Conservation (phyloP, 2,113 vertebrate genomes). For the Phalacrocorax carbo region DNA sequence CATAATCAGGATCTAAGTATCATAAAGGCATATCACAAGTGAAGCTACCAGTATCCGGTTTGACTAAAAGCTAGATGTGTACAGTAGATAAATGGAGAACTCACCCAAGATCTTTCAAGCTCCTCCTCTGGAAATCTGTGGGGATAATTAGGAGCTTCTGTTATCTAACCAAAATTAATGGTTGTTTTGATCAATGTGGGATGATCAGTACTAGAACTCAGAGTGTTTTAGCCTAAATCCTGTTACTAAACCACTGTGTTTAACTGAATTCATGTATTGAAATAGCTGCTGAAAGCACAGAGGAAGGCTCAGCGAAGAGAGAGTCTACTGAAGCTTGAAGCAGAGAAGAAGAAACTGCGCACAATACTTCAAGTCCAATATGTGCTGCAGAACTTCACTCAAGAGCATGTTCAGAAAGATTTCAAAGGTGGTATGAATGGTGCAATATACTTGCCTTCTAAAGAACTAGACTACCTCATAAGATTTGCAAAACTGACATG, state of each 20-base stretch:
- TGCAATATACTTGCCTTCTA: slow-evolving; percentile 79
- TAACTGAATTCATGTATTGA: neutral
- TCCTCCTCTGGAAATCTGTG: too few relatives aligned
- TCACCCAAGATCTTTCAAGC: too few relatives aligned
- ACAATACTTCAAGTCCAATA: slow-evolving; percentile 88
- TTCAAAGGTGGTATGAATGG: slow-evolving; percentile 80
- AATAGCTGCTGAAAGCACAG: slow-evolving; percentile 89
- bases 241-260: neutral
- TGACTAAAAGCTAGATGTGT: neutral
- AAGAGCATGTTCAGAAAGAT: slow-evolving; percentile 85
- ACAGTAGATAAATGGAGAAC: neutral
- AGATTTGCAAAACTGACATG: slow-evolving; percentile 84
- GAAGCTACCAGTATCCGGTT: neutral
- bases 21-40: neutral
- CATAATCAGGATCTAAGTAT: neutral
- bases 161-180: neutral
- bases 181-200: neutral
- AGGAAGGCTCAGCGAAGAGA: slow-evolving; percentile 83
- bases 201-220: neutral
- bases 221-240: neutral
- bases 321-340: slow-evolving; percentile 78
- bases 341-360: slow-evolving; percentile 83
- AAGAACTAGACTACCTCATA: slow-evolving; percentile 84
- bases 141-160: neutral
- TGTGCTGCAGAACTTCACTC: slow-evolving; percentile 83